These are phyloP conservation scores for Oreochromis grahami DNA, from an alignment of 2,797 vertebrate genomes.

Conservation along the genomic window DNA sequence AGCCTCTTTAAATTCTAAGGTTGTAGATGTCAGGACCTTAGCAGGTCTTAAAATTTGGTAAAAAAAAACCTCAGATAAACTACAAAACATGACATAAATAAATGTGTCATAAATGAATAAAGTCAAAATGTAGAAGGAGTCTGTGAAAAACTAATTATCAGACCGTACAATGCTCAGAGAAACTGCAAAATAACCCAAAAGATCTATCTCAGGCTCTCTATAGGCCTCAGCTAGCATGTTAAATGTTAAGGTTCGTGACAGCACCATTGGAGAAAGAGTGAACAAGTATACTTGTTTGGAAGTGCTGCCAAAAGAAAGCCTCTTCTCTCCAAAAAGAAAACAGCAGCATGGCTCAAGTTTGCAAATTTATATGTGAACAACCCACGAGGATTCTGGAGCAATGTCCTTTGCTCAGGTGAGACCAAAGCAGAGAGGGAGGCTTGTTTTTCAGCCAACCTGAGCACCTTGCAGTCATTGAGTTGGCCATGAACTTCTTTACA, in stretches of 20 bases:
- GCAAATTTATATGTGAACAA: neutral
- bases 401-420: neutral
- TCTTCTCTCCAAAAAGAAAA: accelerated
- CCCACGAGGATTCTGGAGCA: accelerated
- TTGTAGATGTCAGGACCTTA: neutral
- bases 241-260: neutral
- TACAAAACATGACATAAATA: accelerated
- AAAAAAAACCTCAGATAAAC: neutral
- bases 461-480: neutral
- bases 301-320: neutral
- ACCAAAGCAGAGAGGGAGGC: accelerated
- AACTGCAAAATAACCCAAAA: accelerated
- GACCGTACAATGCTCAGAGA: accelerated
- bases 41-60: neutral
- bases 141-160: neutral
- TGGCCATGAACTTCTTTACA: neutral
- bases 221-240: neutral
- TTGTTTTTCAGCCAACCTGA: neutral
- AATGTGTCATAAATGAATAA: neutral
- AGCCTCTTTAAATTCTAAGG: accelerated
- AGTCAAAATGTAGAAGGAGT: accelerated
- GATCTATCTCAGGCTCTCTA: accelerated
- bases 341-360: neutral
- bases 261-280: neutral
- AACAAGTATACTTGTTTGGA: neutral